Percentiles rank a stretch among this genome's conserved stretches.
Conservation (phyloP, 2,113 vertebrate species). For the Mormyrus iriodes region DNA sequence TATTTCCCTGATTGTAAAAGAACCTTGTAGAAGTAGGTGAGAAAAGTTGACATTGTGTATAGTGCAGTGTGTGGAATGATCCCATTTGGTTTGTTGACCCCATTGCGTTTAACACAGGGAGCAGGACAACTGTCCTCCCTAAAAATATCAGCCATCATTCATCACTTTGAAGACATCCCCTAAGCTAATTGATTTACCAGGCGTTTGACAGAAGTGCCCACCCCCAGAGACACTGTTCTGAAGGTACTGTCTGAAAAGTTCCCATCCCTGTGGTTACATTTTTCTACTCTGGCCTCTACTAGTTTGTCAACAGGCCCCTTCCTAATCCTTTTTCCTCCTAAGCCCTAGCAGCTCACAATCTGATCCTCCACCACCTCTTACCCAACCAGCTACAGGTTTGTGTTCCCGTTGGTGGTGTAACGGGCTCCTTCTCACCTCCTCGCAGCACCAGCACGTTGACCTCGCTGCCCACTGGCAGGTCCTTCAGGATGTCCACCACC, state of each 20-base stretch:
- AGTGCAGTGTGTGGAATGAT: conserved; percentile 16
- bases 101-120: conserved; percentile 22
- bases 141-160: not conserved
- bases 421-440: conserved; percentile 71
- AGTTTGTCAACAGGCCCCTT: not conserved
- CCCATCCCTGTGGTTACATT: not conserved
- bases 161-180: not conserved
- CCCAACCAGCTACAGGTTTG: not conserved
- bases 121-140: not conserved
- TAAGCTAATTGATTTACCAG: not conserved
- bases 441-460: conserved; percentile 84
- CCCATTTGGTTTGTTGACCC: conserved; percentile 36
- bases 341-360: not conserved
- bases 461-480: conserved; percentile 85
- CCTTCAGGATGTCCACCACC: conserved; percentile 96
- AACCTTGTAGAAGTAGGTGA: not conserved
- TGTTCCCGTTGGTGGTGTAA: not conserved
- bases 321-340: not conserved
- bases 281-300: not conserved
- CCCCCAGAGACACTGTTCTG: not conserved
- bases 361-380: not conserved
- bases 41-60: not conserved
- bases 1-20: not conserved
- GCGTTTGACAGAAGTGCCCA: not conserved
- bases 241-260: not conserved